Percentiles rank a stretch among this genome's conserved stretches.
phyloP scores from a whole-genome alignment of 2,113 vertebrate genomes.

The Sceloporus undulatus region DNA sequence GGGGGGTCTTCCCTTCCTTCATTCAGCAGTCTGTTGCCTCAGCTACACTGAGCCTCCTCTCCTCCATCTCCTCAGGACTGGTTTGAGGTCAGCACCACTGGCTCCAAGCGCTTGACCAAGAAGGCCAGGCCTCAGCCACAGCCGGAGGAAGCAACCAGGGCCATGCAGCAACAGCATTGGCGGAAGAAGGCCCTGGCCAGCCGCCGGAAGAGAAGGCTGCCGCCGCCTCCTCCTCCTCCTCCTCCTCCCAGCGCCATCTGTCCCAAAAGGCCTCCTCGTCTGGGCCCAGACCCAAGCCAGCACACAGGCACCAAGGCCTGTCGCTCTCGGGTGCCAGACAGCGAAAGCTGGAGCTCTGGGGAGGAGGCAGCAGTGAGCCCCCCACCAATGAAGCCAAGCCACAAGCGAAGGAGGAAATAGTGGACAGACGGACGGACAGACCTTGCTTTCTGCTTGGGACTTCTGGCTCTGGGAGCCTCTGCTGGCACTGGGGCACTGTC shows the following conservation, averaged over 20 bases:
- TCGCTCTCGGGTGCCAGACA: constrained; percentile 30
- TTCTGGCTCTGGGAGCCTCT: not conserved
- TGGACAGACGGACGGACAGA: no score
- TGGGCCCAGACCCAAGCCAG: constrained; percentile 59
- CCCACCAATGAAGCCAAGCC: constrained; percentile 38
- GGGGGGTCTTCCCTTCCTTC: not conserved
- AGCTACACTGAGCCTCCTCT: constrained; percentile 39
- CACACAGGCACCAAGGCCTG: constrained; percentile 45
- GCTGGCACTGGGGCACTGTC: not conserved
- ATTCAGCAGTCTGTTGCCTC: not conserved
- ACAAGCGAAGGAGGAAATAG: constrained; percentile 57
- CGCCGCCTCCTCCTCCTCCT: not conserved
- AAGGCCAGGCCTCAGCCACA: constrained; percentile 86
- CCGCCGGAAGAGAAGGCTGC: constrained; percentile 61
- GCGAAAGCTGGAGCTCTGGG: not conserved
- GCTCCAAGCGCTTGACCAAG: constrained; percentile 89
- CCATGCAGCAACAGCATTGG: constrained; percentile 72
- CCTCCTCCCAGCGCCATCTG: constrained; percentile 19
- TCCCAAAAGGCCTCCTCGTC: constrained; percentile 60
- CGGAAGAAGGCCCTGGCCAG: constrained; percentile 66
- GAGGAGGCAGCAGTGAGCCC: constrained; percentile 45
- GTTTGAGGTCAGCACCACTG: constrained; percentile 89
- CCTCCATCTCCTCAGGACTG: constrained; percentile 83
- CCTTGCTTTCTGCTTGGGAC: not conserved
- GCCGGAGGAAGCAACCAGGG: constrained; percentile 76